These are phyloP conservation scores for Aricia artaxerxes DNA, from an alignment of 2,888 invertebrate species.

Conservation along the genomic window DNA sequence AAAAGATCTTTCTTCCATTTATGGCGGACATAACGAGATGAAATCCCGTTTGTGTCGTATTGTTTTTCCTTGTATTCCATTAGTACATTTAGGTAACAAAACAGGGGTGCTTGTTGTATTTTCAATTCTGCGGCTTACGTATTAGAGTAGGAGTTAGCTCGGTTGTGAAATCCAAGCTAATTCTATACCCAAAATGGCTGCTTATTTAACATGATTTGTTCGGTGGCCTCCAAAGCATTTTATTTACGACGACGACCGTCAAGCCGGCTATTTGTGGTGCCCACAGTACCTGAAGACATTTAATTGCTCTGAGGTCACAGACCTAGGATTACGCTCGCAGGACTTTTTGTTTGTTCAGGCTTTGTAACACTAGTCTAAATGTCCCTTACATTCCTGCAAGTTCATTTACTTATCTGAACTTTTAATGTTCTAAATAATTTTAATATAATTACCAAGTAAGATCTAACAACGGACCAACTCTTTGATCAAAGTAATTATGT, in stretches of 20 bases:
- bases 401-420: neutral
- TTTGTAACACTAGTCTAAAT: neutral
- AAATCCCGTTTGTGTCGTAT: constrained; percentile 59
- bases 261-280: constrained; percentile 56
- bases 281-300: constrained; percentile 50
- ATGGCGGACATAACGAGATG: constrained; percentile 59
- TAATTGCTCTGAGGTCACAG: constrained; percentile 51
- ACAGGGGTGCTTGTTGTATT: neutral
- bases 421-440: too few species aligned
- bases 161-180: constrained; percentile 8
- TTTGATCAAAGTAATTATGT: neutral
- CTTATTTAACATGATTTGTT: constrained; percentile 57
- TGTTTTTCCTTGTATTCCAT: constrained; percentile 51
- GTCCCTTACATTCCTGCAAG: neutral
- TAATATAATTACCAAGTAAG: too few species aligned
- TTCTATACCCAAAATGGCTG: constrained; percentile 39
- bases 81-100: constrained; percentile 43
- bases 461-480: neutral
- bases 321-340: constrained; percentile 14
- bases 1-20: constrained; percentile 58
- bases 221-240: constrained; percentile 48
- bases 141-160: neutral
- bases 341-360: constrained; percentile 1
- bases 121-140: neutral
- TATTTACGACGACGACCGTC: constrained; percentile 57